Percentiles rank a stretch among this genome's conserved stretches.
phyloP scores from a whole-genome alignment of 1,140 invertebrate genomes.

The Limonius californicus region DNA sequence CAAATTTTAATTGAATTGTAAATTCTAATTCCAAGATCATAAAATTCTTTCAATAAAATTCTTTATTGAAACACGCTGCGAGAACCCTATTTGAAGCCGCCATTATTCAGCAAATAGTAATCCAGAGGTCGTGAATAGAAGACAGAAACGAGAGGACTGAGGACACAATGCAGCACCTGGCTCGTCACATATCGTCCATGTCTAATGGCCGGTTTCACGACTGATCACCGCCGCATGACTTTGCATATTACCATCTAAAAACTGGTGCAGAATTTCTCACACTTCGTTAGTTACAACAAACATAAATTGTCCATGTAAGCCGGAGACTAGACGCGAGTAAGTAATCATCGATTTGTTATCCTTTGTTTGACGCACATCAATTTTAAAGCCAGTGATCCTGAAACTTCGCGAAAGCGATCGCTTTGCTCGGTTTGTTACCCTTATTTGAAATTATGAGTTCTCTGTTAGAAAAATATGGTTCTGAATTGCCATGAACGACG shows the following conservation, averaged over 20 bases:
- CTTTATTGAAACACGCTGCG: too few species aligned
- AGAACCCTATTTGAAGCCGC: too few species aligned
- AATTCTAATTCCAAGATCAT: too few species aligned
- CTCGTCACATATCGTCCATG: constrained; percentile 24
- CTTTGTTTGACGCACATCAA: constrained; percentile 22
- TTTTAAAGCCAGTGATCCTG: constrained; percentile 20
- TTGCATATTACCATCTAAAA: constrained; percentile 26
- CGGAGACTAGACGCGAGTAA: constrained; percentile 16
- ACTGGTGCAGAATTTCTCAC: constrained; percentile 40
- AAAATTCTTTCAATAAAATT: too few species aligned
- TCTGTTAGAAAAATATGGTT: too few species aligned
- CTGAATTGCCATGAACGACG: too few species aligned
- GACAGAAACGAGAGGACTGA: constrained; percentile 2
- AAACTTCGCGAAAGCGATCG: neutral
- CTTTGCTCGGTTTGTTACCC: too few species aligned
- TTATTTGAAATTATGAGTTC: too few species aligned
- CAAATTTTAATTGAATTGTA: too few species aligned
- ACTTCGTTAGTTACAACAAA: constrained; percentile 44
- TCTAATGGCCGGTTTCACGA: constrained; percentile 26
- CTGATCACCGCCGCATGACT: constrained; percentile 27
- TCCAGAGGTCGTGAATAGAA: too few species aligned
- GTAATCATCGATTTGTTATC: constrained; percentile 19
- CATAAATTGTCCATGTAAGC: constrained; percentile 33
- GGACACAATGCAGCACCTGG: constrained; percentile 25
- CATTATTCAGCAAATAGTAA: too few species aligned